phyloP scores from a whole-genome alignment of 2,888 invertebrate species.

The Pristionchus mayeri region DNA sequence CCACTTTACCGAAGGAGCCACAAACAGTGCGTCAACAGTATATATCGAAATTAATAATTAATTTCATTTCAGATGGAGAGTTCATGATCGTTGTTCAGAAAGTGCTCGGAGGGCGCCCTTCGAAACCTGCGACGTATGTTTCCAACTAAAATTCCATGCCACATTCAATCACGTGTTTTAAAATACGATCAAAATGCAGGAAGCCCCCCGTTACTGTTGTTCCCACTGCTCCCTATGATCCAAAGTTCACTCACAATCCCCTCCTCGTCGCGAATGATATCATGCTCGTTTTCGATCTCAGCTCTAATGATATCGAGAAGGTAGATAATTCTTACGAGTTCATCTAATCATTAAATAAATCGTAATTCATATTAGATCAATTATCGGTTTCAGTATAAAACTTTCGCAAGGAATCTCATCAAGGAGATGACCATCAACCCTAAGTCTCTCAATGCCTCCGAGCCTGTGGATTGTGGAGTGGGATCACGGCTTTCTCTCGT shows the following conservation, averaged over 20 bases:
- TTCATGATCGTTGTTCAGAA: not conserved
- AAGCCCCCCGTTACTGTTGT: not conserved
- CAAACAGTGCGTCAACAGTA: not conserved
- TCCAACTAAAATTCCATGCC: too few species aligned
- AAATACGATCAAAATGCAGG: not conserved
- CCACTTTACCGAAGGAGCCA: not conserved
- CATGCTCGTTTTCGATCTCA: conserved; percentile 17
- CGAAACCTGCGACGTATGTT: not conserved
- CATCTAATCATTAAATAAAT: too few species aligned
- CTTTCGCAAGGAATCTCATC: not conserved
- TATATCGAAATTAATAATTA: not conserved
- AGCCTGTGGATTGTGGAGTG: not conserved
- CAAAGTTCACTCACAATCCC: not conserved
- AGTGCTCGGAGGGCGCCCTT: not conserved
- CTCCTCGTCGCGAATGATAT: conserved; percentile 10
- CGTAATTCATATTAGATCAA: too few species aligned
- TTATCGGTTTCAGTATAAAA: conserved; percentile 28
- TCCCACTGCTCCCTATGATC: not conserved
- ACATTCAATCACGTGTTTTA: not conserved
- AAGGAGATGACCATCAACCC: not conserved
- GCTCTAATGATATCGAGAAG: not conserved
- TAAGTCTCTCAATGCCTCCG: too few species aligned
- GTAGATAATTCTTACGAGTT: not conserved
- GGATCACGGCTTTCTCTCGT: conserved; percentile 8
- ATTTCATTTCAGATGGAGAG: not conserved